Conservation (phyloP, 2,113 vertebrate species). For the Ptilorrhoa leucosticta region DNA sequence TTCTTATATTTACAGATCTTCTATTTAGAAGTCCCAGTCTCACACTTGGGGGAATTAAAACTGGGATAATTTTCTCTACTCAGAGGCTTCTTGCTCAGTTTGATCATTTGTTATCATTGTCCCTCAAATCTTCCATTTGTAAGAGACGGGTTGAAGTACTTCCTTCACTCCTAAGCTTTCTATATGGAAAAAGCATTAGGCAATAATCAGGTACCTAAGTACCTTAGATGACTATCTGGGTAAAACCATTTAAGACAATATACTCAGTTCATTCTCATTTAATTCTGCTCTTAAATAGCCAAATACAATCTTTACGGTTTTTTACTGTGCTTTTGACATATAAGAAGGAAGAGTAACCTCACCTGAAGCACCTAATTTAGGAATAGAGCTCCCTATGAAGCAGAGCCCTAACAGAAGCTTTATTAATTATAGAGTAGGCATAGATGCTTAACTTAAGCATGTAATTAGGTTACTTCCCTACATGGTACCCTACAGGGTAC, state of each 20-base stretch:
- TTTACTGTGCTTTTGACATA: not conserved
- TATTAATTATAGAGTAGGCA: not conserved
- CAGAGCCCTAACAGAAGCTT: not conserved
- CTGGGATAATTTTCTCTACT: not conserved
- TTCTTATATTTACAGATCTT: not conserved
- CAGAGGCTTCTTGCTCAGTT: not conserved
- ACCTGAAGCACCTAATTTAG: not conserved
- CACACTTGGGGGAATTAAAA: not conserved
- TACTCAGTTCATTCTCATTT: not conserved
- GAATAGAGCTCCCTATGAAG: not conserved
- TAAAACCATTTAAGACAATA: not conserved
- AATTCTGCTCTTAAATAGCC: not conserved
- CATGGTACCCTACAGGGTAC: not conserved
- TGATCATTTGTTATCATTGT: not conserved
- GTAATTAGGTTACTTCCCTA: not conserved
- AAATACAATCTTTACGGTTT: not conserved
- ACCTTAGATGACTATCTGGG: not conserved
- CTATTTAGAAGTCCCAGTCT: not conserved
- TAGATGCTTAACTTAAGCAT: not conserved
- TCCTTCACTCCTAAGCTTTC: not conserved
- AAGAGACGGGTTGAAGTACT: not conserved
- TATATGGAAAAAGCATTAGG: not conserved
- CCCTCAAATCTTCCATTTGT: not conserved
- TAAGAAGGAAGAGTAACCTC: not conserved
- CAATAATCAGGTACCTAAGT: constrained; percentile 8